Evolutionary conservation across 2,113 vertebrate species (phyloP).

Genomic region (Clarias batrachus): DNA sequence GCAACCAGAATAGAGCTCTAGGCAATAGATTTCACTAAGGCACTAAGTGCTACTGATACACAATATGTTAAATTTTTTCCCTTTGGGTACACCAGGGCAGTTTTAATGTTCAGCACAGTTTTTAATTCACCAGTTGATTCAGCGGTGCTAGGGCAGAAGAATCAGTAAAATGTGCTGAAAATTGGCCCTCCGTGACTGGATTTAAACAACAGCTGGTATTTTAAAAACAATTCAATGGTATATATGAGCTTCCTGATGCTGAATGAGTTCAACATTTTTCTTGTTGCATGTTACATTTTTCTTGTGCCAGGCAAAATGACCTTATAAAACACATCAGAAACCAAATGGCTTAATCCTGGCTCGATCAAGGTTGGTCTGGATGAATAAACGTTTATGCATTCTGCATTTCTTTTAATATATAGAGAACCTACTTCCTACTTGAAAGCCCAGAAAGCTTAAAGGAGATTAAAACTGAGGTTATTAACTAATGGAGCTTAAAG

Average conservation of each 20-base stretch:
- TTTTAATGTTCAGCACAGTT: too few species aligned
- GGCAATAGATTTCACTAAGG: conserved; percentile 18
- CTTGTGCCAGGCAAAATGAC: not conserved
- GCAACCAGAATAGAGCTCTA: not conserved
- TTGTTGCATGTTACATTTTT: too few species aligned
- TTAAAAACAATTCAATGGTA: conserved; percentile 48
- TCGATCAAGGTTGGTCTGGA: not conserved
- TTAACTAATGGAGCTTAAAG: conserved; percentile 74
- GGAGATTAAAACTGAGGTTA: conserved; percentile 63
- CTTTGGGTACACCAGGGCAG: conserved; percentile 57
- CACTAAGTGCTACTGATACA: conserved; percentile 54
- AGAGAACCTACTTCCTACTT: conserved; percentile 48
- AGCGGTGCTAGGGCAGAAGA: too few species aligned
- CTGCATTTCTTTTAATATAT: conserved; percentile 55
- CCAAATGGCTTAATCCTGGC: not conserved
- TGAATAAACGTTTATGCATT: not conserved
- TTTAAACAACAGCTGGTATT: conserved; percentile 58
- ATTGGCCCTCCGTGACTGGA: too few species aligned
- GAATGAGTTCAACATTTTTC: conserved; percentile 11
- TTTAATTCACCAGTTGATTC: too few species aligned
- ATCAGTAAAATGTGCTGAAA: too few species aligned
- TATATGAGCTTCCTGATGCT: conserved; percentile 57
- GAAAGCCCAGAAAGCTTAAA: conserved; percentile 54
- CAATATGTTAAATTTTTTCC: conserved; percentile 64
- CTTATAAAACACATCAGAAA: not conserved